Evolutionary conservation across 2,888 invertebrate species (phyloP).

Genomic region (Eulithis prunata): DNA sequence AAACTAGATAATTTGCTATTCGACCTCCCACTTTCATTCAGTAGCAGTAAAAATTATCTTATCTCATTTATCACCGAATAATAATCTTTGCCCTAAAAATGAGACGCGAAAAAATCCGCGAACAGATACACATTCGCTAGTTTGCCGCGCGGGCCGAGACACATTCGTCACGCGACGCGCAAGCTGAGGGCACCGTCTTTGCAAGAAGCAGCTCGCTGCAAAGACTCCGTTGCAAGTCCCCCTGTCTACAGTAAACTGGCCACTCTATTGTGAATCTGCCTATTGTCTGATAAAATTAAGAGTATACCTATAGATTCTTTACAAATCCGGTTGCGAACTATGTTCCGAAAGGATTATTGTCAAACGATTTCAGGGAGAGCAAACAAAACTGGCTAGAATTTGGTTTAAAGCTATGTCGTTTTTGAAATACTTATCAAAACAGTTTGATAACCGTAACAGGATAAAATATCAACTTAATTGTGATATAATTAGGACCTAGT

Average conservation of each 20-base stretch:
- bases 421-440: too few relatives aligned
- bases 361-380: constrained; percentile 25
- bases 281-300: constrained; percentile 41
- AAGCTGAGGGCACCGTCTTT: constrained; percentile 20
- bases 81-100: constrained; percentile 42
- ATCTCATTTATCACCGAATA: constrained; percentile 37
- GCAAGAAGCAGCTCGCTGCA: constrained; percentile 41
- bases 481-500: too few relatives aligned
- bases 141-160: constrained; percentile 19
- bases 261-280: constrained; percentile 42
- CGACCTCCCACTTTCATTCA: constrained; percentile 35
- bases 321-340: constrained; percentile 29
- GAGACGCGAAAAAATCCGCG: constrained; percentile 32
- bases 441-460: too few relatives aligned
- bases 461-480: too few relatives aligned
- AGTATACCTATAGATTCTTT: constrained; percentile 38
- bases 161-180: constrained; percentile 29
- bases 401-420: not conserved
- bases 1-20: constrained; percentile 40
- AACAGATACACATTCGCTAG: constrained; percentile 46
- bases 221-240: constrained; percentile 40
- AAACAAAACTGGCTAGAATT: constrained; percentile 17
- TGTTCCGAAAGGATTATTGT: constrained; percentile 35
- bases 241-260: constrained; percentile 33
- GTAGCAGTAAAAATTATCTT: constrained; percentile 42